phyloP scores from a whole-genome alignment of 1,140 invertebrate species.

The Cephus cinctus region DNA sequence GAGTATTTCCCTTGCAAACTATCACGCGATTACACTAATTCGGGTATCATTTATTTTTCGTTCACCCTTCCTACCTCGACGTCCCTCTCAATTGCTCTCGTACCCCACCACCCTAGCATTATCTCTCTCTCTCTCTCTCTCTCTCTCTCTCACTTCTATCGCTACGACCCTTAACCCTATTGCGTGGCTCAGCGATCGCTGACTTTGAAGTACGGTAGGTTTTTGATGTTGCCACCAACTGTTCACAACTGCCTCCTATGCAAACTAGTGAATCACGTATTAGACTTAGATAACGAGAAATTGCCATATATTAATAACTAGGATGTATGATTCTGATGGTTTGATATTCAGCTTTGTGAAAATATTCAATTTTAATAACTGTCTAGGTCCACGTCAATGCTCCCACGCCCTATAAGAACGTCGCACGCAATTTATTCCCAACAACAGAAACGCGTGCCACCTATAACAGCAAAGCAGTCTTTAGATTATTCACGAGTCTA shows the following conservation, averaged over 20 bases:
- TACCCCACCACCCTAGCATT: background rate
- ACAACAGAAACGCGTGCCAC: no score
- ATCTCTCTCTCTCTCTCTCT: background rate
- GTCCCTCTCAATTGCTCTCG: conserved; percentile 4
- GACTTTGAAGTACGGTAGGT: conserved; percentile 53
- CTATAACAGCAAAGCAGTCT: no score
- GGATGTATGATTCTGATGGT: no score
- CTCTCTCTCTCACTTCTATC: background rate
- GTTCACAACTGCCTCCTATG: conserved; percentile 43
- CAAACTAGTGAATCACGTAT: conserved; percentile 53
- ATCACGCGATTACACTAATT: conserved; percentile 56
- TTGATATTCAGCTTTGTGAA: no score
- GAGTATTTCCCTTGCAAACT: conserved; percentile 49
- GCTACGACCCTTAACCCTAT: conserved; percentile 6
- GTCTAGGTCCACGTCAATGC: no score
- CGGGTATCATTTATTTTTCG: conserved; percentile 56
- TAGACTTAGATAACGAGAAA: conserved; percentile 21
- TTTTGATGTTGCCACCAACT: conserved; percentile 57
- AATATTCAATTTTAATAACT: no score
- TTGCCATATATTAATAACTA: no score
- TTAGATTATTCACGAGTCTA: no score
- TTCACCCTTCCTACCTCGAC: conserved; percentile 43
- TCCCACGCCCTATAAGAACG: no score
- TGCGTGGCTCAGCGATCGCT: conserved; percentile 19
- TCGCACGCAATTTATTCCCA: no score